phyloP scores from a whole-genome alignment of 1,140 invertebrate species.

The Drosophila kohkoa region DNA sequence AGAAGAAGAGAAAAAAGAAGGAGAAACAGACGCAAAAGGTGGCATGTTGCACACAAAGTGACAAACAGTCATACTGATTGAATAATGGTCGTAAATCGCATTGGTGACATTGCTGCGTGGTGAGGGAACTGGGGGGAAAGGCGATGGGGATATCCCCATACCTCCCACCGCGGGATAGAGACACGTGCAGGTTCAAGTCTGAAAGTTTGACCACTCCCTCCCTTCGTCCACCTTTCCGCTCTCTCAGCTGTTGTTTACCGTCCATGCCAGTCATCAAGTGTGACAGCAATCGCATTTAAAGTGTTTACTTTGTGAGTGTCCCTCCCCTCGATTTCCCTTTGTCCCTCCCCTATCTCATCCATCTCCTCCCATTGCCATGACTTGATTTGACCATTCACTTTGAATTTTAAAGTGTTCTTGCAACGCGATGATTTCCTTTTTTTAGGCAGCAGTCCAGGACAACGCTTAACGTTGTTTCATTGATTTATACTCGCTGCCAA shows the following conservation, averaged over 20 bases:
- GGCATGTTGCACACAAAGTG: constrained; percentile 70
- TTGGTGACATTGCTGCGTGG: constrained; percentile 70
- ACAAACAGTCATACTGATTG: constrained; percentile 83
- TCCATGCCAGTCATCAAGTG: constrained; percentile 52
- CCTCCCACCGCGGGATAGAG: constrained; percentile 1
- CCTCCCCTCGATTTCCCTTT: background rate
- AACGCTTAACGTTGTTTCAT: constrained; percentile 38
- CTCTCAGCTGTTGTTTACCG: constrained; percentile 40
- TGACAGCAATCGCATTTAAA: constrained; percentile 72
- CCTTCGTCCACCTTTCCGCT: background rate
- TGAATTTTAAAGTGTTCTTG: constrained; percentile 56
- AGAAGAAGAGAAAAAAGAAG: constrained; percentile 30
- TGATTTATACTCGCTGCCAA: constrained; percentile 58
- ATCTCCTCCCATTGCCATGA: constrained; percentile 5
- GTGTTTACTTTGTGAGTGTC: constrained; percentile 57
- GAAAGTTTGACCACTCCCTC: constrained; percentile 13
- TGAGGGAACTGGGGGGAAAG: constrained; percentile 10
- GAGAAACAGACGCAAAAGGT: constrained; percentile 27
- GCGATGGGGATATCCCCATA: background rate
- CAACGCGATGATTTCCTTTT: constrained; percentile 38
- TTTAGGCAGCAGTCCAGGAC: constrained; percentile 37
- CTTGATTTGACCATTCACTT: constrained; percentile 49
- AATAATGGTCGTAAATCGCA: constrained; percentile 83
- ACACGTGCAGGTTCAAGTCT: constrained; percentile 32
- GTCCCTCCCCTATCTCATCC: background rate